These are phyloP conservation scores for Trichoplusia ni DNA, from an alignment of 1,140 invertebrate species.

Conservation along the genomic window DNA sequence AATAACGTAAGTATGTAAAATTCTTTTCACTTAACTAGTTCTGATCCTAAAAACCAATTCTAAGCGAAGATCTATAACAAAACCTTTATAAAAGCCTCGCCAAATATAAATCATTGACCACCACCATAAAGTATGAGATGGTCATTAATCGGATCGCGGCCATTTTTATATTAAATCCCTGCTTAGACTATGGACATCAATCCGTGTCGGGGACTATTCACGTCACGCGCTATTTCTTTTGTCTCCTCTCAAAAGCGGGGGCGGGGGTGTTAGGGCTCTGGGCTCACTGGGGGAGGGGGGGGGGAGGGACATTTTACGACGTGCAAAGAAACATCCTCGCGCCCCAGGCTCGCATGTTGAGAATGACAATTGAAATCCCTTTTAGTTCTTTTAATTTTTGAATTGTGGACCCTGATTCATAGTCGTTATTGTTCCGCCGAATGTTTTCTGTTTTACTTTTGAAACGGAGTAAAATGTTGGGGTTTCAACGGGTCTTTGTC, in stretches of 20 bases:
- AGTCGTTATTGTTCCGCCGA: constrained; percentile 1
- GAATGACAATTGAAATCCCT: constrained; percentile 37
- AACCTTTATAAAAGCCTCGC: too few relatives aligned
- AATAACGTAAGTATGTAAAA: too few relatives aligned
- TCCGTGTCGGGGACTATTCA: constrained; percentile 29
- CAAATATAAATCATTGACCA: constrained; percentile 4
- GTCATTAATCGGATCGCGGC: constrained; percentile 23
- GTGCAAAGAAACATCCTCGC: constrained; percentile 30
- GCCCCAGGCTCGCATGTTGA: constrained; percentile 22
- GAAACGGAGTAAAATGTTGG: neutral
- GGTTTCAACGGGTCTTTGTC: neutral
- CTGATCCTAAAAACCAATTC: too few relatives aligned
- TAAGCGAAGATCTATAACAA: too few relatives aligned
- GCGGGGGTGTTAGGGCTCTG: neutral
- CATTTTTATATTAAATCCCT: constrained; percentile 29
- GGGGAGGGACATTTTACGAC: constrained; percentile 22
- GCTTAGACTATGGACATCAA: constrained; percentile 32
- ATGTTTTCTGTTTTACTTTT: neutral
- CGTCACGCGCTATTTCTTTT: constrained; percentile 36
- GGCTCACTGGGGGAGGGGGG: neutral
- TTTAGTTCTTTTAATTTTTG: constrained; percentile 31
- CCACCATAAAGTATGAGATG: constrained; percentile 7
- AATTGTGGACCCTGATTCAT: constrained; percentile 10
- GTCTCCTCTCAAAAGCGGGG: constrained; percentile 22
- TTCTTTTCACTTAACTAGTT: too few relatives aligned